Evolutionary conservation across 2,113 vertebrate genomes (phyloP).

Genomic region (Entomyzon cyanotis): DNA sequence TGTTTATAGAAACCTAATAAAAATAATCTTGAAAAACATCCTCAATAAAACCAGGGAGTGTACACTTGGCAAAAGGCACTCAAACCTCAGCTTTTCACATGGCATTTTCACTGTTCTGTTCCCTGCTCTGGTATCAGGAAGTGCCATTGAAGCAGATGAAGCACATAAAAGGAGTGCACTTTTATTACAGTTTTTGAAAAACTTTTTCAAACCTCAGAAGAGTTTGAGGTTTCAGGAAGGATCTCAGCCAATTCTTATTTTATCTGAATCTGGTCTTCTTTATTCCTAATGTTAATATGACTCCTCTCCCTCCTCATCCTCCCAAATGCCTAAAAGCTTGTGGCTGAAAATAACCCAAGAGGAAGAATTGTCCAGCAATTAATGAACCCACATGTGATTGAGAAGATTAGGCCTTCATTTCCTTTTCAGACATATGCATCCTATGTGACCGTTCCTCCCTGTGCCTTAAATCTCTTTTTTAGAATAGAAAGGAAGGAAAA

Average conservation of each 20-base stretch:
- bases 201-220: conserved; percentile 22
- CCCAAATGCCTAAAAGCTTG: not conserved
- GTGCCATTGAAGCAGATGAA: not conserved
- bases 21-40: not conserved
- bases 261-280: conserved; percentile 7
- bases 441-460: not conserved
- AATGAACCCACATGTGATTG: not conserved
- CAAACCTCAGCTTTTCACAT: not conserved
- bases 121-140: not conserved
- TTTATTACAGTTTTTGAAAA: too few species aligned
- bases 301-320: not conserved
- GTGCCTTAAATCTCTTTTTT: not conserved
- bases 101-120: not conserved
- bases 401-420: not conserved
- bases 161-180: not conserved
- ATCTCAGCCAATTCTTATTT: conserved; percentile 9
- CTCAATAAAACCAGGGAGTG: not conserved
- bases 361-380: not conserved
- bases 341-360: not conserved
- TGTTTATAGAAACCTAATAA: conserved; percentile 26
- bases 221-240: conserved; percentile 1
- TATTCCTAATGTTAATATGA: not conserved
- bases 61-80: not conserved
- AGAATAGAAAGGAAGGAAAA: too few species aligned
- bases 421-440: not conserved